Conservation (phyloP, 37 sponge, comb jelly and placozoan species). For the Diacarnus erythraeanus region DNA sequence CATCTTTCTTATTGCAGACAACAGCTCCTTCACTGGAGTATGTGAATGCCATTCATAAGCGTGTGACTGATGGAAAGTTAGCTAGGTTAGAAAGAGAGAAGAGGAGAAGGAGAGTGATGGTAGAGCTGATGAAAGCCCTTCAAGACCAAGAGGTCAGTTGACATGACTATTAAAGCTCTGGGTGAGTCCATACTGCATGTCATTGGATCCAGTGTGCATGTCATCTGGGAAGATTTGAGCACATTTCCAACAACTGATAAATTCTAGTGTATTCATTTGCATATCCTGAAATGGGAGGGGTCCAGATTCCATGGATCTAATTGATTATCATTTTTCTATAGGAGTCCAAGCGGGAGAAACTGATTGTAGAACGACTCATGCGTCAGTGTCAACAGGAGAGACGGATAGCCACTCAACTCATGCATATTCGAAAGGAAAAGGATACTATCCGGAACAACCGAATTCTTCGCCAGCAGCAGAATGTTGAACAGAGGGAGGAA, state of each 20-base stretch:
- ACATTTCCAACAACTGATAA: too few relatives aligned
- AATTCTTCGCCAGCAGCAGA: slow-evolving; percentile 78
- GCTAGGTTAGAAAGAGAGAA: slow-evolving; percentile 85
- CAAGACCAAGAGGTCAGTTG: slow-evolving; percentile 61
- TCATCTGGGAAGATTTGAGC: too few relatives aligned
- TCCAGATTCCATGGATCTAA: too few relatives aligned
- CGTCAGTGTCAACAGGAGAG: slow-evolving; percentile 93
- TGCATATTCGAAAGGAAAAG: slow-evolving; percentile 90
- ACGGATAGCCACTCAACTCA: slow-evolving; percentile 88
- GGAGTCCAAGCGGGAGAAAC: slow-evolving; percentile 65
- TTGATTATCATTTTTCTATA: slow-evolving; percentile 2
- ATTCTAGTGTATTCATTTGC: too few relatives aligned
- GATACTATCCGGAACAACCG: slow-evolving; percentile 80
- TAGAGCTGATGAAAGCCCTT: slow-evolving; percentile 69
- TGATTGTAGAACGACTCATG: slow-evolving; percentile 85
- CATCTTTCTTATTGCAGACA: not conserved
- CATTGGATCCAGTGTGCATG: too few relatives aligned
- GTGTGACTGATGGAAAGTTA: slow-evolving; percentile 44
- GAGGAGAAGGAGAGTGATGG: slow-evolving; percentile 77
- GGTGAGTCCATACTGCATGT: too few relatives aligned
- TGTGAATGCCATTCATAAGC: slow-evolving; percentile 60
- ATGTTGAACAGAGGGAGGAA: slow-evolving; percentile 67
- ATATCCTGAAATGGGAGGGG: too few relatives aligned
- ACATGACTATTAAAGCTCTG: not conserved
- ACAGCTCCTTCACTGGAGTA: slow-evolving; percentile 56